Base-by-base conservation (phyloP, 2,113 vertebrate genomes). In the Scomber colias region DNA sequence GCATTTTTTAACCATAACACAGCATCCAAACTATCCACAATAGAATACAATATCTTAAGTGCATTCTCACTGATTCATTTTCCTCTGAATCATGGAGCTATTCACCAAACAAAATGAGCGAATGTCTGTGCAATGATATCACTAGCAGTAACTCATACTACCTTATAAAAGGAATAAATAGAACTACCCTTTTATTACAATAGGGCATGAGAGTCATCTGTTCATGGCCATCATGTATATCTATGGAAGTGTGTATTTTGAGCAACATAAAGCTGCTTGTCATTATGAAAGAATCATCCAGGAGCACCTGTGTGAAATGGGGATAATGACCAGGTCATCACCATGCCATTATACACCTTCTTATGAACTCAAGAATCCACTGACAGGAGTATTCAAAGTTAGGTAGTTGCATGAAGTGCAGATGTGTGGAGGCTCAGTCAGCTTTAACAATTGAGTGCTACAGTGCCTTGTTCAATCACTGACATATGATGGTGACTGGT, bases 1-100 rank as follows among this genome's bases (percentile, higher is more conserved):
- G 40, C 9, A 19, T 67, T 75, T 68, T 19, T 19, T 48, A 54
- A 56, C 17, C 31, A 54, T 11, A 79, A 40, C 19, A 76, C 27
- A n/a, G 16, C 10, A 9, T 60, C 57, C 8, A 24, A 8, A 65
- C n/a, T 24, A 73, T 19, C 17, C 1, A 27, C 24, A 65, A 11
- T 16, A 71, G 8, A 55, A 27, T 40, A 51, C 30, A 54, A 50
- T 6, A 45, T 17, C 8, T 12, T 12, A 3, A 24, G 13, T 30
- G 21, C 27, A 57, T 24, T 24, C 9, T 35, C 19, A 24, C 19
- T 50, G 35, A 61, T 65, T 71, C 1, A 44, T 61, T 19, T 35
- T 12, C 40, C 30, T 60, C 31, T 69, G 9, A 62, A 56, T 51
- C 67, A 49, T 12, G 54, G 6, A 50, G 48, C 45, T 45, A 10